Evolutionary conservation across 2,113 vertebrate genomes (phyloP).

Genomic region (Dromaius novaehollandiae): DNA sequence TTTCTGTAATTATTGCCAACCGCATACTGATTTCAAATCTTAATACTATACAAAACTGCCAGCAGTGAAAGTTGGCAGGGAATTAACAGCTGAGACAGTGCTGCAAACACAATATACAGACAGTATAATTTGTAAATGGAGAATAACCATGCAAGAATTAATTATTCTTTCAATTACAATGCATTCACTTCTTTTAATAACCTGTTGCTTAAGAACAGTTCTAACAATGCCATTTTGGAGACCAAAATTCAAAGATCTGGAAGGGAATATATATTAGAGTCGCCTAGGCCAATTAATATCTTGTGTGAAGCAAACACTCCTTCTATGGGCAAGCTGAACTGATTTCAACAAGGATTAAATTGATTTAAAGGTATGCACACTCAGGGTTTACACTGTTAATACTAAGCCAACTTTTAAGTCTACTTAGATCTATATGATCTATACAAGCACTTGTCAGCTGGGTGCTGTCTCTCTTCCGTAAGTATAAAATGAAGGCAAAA

Average conservation of each 20-base stretch:
- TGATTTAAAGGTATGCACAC: not conserved
- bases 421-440: not conserved
- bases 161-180: not conserved
- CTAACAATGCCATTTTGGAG: not conserved
- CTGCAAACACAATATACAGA: not conserved
- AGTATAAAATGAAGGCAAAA: not conserved
- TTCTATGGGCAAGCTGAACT: not conserved
- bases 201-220: not conserved
- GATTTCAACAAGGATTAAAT: not conserved
- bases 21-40: not conserved
- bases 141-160: not conserved
- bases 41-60: not conserved
- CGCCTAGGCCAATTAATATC: not conserved
- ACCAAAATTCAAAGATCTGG: not conserved
- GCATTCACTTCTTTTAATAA: not conserved
- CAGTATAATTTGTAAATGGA: not conserved
- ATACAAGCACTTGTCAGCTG: not conserved
- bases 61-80: constrained; percentile 18
- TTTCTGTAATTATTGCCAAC: constrained; percentile 19
- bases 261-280: not conserved
- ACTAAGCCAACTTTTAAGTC: not conserved
- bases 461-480: not conserved
- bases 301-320: not conserved
- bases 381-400: not conserved
- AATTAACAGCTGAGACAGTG: not conserved